A percentile compares a stretch with the other conserved stretches of the same genome.
Evolutionary conservation across 92 coral and sea anemone genomes (phyloP).

Genomic region (Nematostella vectensis): DNA sequence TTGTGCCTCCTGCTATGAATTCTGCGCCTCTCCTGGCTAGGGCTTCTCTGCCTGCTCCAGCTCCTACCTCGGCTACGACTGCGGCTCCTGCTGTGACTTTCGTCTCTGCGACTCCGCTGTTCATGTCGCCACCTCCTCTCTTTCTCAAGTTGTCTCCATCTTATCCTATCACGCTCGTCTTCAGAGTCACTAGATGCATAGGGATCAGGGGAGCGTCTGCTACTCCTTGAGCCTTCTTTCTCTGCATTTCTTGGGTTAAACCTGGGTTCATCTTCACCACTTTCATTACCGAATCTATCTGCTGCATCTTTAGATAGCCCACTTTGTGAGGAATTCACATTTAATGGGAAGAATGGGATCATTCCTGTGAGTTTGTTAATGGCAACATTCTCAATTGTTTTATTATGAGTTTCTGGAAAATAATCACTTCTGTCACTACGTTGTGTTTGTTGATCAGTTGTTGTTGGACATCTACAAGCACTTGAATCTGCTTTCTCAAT

Average conservation of each 20-base stretch:
- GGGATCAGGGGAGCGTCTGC: conserved; percentile 4
- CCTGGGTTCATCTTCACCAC: conserved; percentile 6
- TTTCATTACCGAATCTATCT: conserved; percentile 18
- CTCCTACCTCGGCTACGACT: conserved; percentile 5
- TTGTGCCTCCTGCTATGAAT: not conserved
- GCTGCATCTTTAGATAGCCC: not conserved
- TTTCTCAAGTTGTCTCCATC: not conserved
- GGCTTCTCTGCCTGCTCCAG: conserved; percentile 22
- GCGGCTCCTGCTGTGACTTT: conserved; percentile 7
- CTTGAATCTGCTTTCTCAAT: not conserved
- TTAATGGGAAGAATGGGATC: no score
- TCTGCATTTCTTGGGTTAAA: not conserved
- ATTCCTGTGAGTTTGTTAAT: no score
- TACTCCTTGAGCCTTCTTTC: not conserved
- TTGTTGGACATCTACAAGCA: not conserved
- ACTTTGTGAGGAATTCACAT: no score
- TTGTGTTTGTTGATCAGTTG: not conserved
- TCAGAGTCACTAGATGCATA: conserved; percentile 6
- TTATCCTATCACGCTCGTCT: not conserved
- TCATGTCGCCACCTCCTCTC: not conserved
- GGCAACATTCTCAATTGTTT: no score
- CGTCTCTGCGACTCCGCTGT: not conserved
- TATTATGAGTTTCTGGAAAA: not conserved
- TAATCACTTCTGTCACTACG: not conserved
- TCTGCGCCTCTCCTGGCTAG: conserved; percentile 5